These are phyloP conservation scores for Hafferia zeledoni DNA, from an alignment of 2,797 vertebrate genomes.

Conservation along the genomic window DNA sequence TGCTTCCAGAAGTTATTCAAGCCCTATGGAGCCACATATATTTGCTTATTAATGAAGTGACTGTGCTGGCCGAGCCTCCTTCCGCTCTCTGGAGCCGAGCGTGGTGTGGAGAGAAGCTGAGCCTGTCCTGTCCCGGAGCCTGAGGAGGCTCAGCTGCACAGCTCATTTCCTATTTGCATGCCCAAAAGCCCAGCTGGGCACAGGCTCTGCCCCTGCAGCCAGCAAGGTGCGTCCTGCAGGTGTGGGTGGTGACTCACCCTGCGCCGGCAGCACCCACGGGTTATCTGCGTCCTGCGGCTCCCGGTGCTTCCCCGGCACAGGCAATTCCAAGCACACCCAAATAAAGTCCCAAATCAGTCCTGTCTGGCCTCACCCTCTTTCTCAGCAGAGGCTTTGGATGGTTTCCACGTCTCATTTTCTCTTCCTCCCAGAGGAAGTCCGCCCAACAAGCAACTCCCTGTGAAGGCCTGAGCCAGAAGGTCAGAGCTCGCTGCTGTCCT, in stretches of 20 bases:
- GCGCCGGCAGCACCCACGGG: not conserved
- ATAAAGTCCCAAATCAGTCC: slow-evolving; percentile 38
- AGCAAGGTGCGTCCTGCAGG: slow-evolving; percentile 14
- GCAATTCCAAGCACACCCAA: slow-evolving; percentile 44
- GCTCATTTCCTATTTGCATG: slow-evolving; percentile 38
- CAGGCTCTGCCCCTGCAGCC: not conserved
- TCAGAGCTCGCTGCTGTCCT: not conserved
- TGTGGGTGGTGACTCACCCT: slow-evolving; percentile 22
- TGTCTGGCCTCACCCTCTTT: slow-evolving; percentile 55
- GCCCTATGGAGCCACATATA: slow-evolving; percentile 42
- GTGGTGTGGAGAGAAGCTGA: not conserved
- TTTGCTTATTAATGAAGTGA: slow-evolving; percentile 47
- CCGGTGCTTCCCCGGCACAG: not conserved
- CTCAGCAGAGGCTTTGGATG: slow-evolving; percentile 37
- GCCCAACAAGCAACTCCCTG: not conserved
- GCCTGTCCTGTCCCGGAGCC: not conserved
- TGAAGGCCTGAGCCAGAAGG: not conserved
- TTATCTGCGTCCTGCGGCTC: not conserved
- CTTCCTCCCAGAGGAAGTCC: slow-evolving; percentile 44
- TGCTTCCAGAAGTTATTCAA: slow-evolving; percentile 46
- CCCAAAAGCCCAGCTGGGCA: not conserved
- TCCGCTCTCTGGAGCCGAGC: not conserved
- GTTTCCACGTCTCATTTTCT: not conserved
- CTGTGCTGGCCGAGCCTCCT: not conserved
- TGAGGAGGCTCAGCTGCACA: not conserved